phyloP scores from a whole-genome alignment of 2,888 invertebrate genomes.

The Pseudanteris insignis region DNA sequence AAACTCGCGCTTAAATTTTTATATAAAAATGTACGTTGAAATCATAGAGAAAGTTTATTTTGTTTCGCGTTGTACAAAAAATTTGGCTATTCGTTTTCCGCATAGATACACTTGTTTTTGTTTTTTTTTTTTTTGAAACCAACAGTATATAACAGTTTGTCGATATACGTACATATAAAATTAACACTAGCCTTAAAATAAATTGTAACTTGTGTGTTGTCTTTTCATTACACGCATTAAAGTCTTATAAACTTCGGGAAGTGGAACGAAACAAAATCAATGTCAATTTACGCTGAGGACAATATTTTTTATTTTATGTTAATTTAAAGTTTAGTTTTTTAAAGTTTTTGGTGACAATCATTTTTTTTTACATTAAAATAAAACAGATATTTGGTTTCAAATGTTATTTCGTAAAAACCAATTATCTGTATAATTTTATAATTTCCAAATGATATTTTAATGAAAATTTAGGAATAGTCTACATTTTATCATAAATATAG shows the following conservation, averaged over 20 bases:
- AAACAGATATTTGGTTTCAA: no score
- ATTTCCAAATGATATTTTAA: no score
- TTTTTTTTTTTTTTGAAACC: no score
- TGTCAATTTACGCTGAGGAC: no score
- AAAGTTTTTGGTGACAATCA: no score
- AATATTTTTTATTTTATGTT: not conserved
- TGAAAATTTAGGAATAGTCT: no score
- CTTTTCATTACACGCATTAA: constrained; percentile 3
- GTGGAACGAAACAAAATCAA: no score
- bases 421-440: no score
- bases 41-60: constrained; percentile 11
- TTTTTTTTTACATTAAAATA: no score
- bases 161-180: constrained; percentile 15
- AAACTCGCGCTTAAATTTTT: constrained; percentile 35
- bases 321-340: not conserved
- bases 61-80: constrained; percentile 30
- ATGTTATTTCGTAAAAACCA: no score
- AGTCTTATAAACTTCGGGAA: not conserved
- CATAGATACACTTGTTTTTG: constrained; percentile 18
- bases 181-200: constrained; percentile 33
- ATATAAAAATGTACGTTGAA: constrained; percentile 34
- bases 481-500: no score
- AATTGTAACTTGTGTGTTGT: constrained; percentile 22
- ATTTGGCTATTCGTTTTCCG: constrained; percentile 40
- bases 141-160: constrained; percentile 4